These are phyloP conservation scores for Pseudomugil gertrudae DNA, from an alignment of 2,797 vertebrate genomes.

Conservation along the genomic window DNA sequence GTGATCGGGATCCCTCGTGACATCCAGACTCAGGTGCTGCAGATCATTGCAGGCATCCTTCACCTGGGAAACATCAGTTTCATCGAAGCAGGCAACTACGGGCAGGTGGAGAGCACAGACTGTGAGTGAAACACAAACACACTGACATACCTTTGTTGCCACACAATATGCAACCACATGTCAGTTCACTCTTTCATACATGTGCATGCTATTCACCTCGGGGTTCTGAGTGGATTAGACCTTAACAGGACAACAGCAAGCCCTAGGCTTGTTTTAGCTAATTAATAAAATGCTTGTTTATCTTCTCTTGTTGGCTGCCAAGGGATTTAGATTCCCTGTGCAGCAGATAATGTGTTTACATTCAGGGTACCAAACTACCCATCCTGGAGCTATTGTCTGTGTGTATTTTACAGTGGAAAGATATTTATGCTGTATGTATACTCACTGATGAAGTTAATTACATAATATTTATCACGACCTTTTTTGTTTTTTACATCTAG, in stretches of 20 bases:
- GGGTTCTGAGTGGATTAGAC: constrained; percentile 31
- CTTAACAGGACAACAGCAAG: constrained; percentile 20
- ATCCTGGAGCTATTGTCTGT: not conserved
- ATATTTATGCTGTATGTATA: not conserved
- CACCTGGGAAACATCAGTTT: constrained; percentile 96
- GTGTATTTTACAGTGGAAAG: not conserved
- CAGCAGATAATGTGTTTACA: constrained; percentile 39
- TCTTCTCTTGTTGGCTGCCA: constrained; percentile 14
- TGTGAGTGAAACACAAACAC: constrained; percentile 82
- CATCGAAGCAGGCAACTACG: constrained; percentile 92
- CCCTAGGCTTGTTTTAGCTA: constrained; percentile 20
- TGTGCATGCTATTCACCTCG: not conserved
- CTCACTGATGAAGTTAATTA: not conserved
- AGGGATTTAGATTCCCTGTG: constrained; percentile 19
- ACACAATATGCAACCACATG: not conserved
- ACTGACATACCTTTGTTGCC: not conserved
- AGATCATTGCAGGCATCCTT: constrained; percentile 92
- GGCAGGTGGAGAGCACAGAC: constrained; percentile 89
- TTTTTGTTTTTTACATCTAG: not conserved
- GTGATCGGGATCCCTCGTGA: constrained; percentile 89
- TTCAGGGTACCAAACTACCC: constrained; percentile 1
- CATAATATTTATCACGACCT: too few relatives aligned
- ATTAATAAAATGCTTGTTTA: constrained; percentile 50
- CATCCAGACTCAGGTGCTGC: constrained; percentile 87
- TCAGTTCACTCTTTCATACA: not conserved